phyloP scores from a whole-genome alignment of 2,888 invertebrate genomes.

The Cephalotes varians region DNA sequence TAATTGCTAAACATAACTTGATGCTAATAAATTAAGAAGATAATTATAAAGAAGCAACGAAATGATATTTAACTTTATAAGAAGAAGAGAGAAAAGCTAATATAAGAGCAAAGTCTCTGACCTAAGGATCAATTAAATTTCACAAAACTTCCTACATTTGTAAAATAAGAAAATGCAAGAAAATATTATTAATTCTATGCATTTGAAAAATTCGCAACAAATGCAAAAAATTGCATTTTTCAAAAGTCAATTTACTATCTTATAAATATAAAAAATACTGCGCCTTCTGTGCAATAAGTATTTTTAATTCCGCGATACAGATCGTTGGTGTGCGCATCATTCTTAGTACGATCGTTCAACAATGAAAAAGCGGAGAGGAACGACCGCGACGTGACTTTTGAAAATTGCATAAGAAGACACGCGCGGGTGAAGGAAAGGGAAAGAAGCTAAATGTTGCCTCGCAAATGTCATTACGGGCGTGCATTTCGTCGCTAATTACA shows the following conservation, averaged over 20 bases:
- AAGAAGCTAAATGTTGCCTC: conserved; percentile 54
- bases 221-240: neutral
- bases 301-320: neutral
- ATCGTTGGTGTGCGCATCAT: neutral
- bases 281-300: neutral
- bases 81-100: neutral
- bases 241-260: neutral
- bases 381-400: conserved; percentile 45
- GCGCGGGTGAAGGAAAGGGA: conserved; percentile 9
- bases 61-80: neutral
- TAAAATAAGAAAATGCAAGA: neutral
- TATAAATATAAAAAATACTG: neutral
- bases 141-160: neutral
- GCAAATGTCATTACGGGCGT: conserved; percentile 75
- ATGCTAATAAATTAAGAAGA: conserved; percentile 7
- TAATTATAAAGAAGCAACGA: conserved; percentile 10
- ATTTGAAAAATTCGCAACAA: neutral
- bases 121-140: conserved; percentile 15
- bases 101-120: neutral
- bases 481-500: conserved; percentile 77
- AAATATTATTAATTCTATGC: neutral
- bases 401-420: conserved; percentile 40
- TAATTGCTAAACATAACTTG: neutral
- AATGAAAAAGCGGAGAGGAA: conserved; percentile 2
- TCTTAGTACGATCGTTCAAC: conserved; percentile 1